Base-by-base conservation (phyloP, 2,113 vertebrate species). In the Salvelinus alpinus region DNA sequence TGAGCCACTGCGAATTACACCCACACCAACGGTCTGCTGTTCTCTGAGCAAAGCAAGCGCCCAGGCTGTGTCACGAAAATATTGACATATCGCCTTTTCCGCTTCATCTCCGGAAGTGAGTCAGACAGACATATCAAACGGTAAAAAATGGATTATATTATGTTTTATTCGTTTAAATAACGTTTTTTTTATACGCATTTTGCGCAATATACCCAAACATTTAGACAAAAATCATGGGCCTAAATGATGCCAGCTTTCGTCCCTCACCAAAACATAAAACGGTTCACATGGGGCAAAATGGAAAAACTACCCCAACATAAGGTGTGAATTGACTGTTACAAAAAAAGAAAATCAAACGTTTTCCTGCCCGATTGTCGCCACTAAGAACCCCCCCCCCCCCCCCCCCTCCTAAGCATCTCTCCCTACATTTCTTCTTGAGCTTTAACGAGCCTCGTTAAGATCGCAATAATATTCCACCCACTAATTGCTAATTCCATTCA, bases 401-500 rank as follows among this genome's bases (percentile, higher is more conserved):
- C 78, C 84, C 88, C 85, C 80, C 73, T 83, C 88, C 87, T 79
- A 78, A 87, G 87, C 87, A 87, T 91, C 92, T 93, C 90, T 86
- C 86, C 90, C 92, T 89, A 92, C 92, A 90, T 94, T 90, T 93
- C 92, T 94, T 91, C 92, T 93, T 93, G 91, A 92, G 92, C 93
- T 93, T 94, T 94, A 95, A 94, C 91, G 91, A 94, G 93, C 90
- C 92, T 95, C 91, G 94, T 93, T 94, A 96, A 96, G 95, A 95
- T 94, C 93, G 92, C 94, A 94, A 94, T 95, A 95, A 95, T 95
- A 95, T 95, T 95, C 93, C 94, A 94, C 93, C 94, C 91, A 94
- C 94, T 95, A 96, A 98, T 95, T 95, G 95, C 94, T 95, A 95
- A 94, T 95, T 95, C 94, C 94, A 94, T 95, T 95, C 94, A 96